Evolutionary conservation across 2,113 vertebrate genomes (phyloP).

Genomic region (Entelurus aequoreus): DNA sequence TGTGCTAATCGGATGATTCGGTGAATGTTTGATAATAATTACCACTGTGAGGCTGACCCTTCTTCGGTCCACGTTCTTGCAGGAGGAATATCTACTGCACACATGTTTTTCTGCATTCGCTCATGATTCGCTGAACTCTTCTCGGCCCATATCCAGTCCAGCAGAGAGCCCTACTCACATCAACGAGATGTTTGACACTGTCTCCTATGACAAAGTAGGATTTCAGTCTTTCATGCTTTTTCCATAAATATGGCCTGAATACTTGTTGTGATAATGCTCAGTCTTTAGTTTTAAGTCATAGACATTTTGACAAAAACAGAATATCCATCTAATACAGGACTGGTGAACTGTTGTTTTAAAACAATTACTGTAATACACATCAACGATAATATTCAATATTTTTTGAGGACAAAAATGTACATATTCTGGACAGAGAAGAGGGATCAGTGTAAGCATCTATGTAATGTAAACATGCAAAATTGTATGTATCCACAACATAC

Average conservation of each 20-base stretch:
- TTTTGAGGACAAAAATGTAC: no score
- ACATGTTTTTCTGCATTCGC: slow-evolving; percentile 70
- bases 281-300: no score
- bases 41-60: neutral
- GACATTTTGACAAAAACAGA: no score
- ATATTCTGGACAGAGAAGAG: no score
- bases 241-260: neutral
- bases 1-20: slow-evolving; percentile 4
- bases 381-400: no score
- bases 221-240: neutral
- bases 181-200: slow-evolving; percentile 76
- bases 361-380: no score
- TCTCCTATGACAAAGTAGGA: slow-evolving; percentile 76
- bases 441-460: no score
- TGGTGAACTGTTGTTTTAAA: no score
- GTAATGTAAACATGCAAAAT: no score
- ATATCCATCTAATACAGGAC: no score
- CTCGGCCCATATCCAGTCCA: slow-evolving; percentile 70
- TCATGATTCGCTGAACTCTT: slow-evolving; percentile 73
- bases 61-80: slow-evolving; percentile 25
- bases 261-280: neutral
- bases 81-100: slow-evolving; percentile 72
- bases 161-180: slow-evolving; percentile 77
- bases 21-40: neutral
- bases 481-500: no score